A percentile compares a stretch with the other conserved stretches of the same genome.
These are phyloP conservation scores for Clusia tigrina DNA, from an alignment of 2,888 invertebrate genomes.

Conservation along the genomic window DNA sequence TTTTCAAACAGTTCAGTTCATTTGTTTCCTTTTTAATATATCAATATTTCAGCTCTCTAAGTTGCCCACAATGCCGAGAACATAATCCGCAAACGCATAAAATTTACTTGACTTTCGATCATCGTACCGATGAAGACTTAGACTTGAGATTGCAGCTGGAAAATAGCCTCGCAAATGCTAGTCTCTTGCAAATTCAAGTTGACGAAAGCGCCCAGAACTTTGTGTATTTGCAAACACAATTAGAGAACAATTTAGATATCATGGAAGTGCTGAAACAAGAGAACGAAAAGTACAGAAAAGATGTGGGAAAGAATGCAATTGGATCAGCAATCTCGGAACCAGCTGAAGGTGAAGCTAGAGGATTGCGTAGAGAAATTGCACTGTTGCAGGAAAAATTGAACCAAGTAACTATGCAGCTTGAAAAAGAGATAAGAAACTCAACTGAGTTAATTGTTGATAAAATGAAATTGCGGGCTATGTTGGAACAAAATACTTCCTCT, in stretches of 20 bases:
- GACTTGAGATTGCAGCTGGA: not conserved
- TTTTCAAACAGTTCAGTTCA: not conserved
- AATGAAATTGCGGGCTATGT: not conserved
- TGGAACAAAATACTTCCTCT: not conserved
- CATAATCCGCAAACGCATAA: not conserved
- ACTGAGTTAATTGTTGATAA: not conserved
- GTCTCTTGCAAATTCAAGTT: not conserved
- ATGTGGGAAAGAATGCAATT: not conserved
- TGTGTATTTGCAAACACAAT: not conserved
- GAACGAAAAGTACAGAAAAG: not conserved
- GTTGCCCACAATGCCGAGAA: conserved; percentile 3
- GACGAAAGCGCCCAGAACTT: not conserved
- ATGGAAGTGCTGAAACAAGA: not conserved
- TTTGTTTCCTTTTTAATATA: not conserved
- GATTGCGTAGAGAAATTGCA: not conserved
- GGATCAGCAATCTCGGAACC: not conserved
- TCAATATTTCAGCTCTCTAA: not conserved
- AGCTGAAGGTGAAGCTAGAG: not conserved
- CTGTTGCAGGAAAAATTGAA: not conserved
- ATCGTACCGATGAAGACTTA: not conserved
- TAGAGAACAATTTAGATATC: not conserved
- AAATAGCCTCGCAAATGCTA: not conserved
- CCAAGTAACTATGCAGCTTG: not conserved
- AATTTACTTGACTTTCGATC: conserved; percentile 4
- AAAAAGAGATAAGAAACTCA: not conserved